Evolutionary conservation across 1,140 invertebrate genomes (phyloP).

Genomic region (Tetramorium simillimum): DNA sequence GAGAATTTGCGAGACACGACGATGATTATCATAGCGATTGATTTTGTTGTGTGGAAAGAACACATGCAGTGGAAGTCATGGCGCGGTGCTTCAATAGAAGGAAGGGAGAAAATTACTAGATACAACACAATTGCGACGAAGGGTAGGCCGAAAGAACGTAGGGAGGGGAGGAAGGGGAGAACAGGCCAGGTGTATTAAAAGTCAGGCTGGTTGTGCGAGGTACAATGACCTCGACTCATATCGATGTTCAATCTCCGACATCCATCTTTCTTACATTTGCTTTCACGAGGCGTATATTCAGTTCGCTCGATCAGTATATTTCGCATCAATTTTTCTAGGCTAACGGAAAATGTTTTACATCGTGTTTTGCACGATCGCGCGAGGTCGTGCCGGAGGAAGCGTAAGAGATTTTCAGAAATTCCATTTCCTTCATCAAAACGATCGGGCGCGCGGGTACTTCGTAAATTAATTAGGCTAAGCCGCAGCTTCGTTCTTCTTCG

Average conservation of each 20-base stretch:
- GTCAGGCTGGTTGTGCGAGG: constrained; percentile 26
- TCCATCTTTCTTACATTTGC: constrained; percentile 24
- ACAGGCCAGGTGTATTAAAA: constrained; percentile 67
- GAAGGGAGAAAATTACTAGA: constrained; percentile 70
- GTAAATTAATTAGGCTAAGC: constrained; percentile 78
- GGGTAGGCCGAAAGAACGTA: constrained; percentile 40
- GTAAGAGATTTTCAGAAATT: constrained; percentile 57
- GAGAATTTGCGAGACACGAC: neutral
- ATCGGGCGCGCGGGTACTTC: constrained; percentile 53
- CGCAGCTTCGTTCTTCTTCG: constrained; percentile 63
- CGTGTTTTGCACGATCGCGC: neutral
- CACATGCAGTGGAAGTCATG: constrained; percentile 53
- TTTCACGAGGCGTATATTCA: neutral
- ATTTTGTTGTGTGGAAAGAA: constrained; percentile 60
- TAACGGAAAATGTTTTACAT: neutral
- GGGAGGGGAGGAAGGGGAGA: constrained; percentile 34
- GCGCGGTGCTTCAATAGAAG: constrained; percentile 55
- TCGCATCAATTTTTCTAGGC: neutral
- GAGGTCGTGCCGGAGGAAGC: neutral
- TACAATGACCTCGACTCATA: constrained; percentile 58
- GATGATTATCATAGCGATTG: constrained; percentile 48
- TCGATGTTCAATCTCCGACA: constrained; percentile 46
- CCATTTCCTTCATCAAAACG: constrained; percentile 43
- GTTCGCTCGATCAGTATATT: neutral
- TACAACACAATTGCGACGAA: constrained; percentile 49